Percentiles rank a stretch among this genome's conserved stretches.
Conservation (phyloP, 2,113 vertebrate genomes). For the Charina bottae region DNA sequence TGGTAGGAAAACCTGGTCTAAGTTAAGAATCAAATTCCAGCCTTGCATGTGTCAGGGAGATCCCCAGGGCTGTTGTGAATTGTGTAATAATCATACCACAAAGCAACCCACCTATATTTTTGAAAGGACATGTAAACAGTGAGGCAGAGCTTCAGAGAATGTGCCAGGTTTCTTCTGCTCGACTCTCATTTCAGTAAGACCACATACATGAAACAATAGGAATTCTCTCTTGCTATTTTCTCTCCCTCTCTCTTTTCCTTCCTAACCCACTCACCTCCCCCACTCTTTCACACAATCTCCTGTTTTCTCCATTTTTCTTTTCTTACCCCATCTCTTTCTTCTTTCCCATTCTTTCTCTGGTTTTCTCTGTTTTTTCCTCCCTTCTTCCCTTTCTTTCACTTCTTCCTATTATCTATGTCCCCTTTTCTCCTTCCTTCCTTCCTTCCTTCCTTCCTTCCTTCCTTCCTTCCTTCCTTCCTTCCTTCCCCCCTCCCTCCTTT, state of each 20-base stretch:
- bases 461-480: not conserved
- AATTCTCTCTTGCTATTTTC: constrained; percentile 3
- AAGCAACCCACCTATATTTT: constrained; percentile 52
- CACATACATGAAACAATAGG: constrained; percentile 39
- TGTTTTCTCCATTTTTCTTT: not conserved
- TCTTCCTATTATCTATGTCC: too few relatives aligned
- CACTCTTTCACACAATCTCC: not conserved
- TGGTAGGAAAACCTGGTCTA: constrained; percentile 62
- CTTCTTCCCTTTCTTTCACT: not conserved
- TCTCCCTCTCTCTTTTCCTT: not conserved
- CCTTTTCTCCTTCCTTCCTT: not conserved
- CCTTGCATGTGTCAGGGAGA: constrained; percentile 35
- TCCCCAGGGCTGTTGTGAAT: constrained; percentile 42
- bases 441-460: too few relatives aligned
- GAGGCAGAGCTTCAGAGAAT: constrained; percentile 28
- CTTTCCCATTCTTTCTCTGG: not conserved
- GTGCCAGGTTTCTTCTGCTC: constrained; percentile 31
- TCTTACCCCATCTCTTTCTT: not conserved
- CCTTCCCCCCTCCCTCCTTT: not conserved
- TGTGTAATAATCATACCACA: constrained; percentile 45
- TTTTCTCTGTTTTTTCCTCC: not conserved
- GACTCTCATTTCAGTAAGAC: constrained; percentile 48
- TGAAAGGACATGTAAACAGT: constrained; percentile 48
- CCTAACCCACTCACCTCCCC: not conserved
- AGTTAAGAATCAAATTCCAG: constrained; percentile 56